Conservation (phyloP, 2,113 vertebrate species). For the Aythya baeri region DNA sequence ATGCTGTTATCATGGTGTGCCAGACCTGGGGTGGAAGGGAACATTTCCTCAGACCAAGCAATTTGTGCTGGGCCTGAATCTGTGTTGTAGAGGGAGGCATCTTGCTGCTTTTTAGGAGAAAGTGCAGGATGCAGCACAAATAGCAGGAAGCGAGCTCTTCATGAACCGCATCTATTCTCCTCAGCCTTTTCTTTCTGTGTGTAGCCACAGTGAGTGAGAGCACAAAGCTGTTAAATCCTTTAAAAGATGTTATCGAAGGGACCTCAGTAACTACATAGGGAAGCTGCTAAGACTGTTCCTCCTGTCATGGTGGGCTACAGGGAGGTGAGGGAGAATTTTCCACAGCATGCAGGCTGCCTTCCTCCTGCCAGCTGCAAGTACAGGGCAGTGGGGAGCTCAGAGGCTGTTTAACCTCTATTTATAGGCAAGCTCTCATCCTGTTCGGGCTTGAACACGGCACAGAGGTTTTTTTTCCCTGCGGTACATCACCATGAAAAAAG, state of each 20-base stretch:
- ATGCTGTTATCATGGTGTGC: neutral
- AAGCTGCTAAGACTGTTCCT: neutral
- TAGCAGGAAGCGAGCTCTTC: slow-evolving; percentile 8
- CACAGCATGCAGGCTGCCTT: accelerated
- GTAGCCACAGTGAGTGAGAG: neutral
- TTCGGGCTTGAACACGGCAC: neutral
- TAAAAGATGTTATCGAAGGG: neutral
- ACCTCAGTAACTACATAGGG: neutral
- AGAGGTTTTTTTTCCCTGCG: neutral
- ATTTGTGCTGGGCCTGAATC: neutral
- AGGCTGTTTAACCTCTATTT: neutral
- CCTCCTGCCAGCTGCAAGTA: neutral
- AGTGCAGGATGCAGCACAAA: neutral
- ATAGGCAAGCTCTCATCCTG: neutral
- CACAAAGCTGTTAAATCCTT: neutral
- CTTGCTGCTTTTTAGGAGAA: neutral
- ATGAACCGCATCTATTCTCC: neutral
- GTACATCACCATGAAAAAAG: neutral
- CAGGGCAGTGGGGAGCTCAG: accelerated
- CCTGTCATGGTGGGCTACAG: neutral
- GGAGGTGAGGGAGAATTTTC: neutral
- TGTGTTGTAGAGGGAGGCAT: neutral
- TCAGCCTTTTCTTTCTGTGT: neutral
- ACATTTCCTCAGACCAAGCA: neutral
- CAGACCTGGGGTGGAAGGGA: neutral